Conservation (phyloP, 2,888 invertebrate genomes). For the Eumacrocentrus americanus region DNA sequence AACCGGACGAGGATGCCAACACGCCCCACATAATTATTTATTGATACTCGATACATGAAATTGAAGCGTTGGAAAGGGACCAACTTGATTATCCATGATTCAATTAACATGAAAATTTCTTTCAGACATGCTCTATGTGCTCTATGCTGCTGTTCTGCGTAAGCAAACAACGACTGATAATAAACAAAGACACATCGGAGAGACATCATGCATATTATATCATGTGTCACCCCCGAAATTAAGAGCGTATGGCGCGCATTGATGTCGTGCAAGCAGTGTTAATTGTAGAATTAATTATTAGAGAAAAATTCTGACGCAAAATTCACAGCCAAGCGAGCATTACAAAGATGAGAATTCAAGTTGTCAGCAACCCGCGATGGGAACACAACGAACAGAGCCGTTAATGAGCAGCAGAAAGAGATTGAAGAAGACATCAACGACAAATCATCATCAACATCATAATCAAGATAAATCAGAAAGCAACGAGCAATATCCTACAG, state of each 20-base stretch:
- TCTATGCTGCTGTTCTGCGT: no score
- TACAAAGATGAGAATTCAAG: neutral
- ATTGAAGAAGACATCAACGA: neutral
- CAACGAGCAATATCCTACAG: neutral
- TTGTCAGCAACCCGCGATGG: constrained; percentile 33
- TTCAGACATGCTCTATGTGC: no score
- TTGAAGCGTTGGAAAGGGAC: neutral
- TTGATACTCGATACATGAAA: constrained; percentile 3
- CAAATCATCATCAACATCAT: constrained; percentile 5
- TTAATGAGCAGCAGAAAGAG: neutral
- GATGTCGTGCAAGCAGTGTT: constrained; percentile 23
- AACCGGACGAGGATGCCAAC: constrained; percentile 26
- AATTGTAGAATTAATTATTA: constrained; percentile 6
- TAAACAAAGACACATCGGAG: constrained; percentile 22
- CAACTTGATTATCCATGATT: neutral
- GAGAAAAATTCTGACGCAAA: no score
- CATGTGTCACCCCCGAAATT: constrained; percentile 36
- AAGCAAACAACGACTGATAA: constrained; percentile 15
- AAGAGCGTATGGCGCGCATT: constrained; percentile 32
- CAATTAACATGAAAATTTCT: constrained; percentile 4
- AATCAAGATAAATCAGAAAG: neutral
- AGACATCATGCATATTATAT: constrained; percentile 11
- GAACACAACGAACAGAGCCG: constrained; percentile 29
- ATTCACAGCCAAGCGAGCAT: neutral
- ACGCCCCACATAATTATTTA: constrained; percentile 13